Base-by-base conservation (phyloP, 2,888 invertebrate genomes). In the Lysandra bellargus region DNA sequence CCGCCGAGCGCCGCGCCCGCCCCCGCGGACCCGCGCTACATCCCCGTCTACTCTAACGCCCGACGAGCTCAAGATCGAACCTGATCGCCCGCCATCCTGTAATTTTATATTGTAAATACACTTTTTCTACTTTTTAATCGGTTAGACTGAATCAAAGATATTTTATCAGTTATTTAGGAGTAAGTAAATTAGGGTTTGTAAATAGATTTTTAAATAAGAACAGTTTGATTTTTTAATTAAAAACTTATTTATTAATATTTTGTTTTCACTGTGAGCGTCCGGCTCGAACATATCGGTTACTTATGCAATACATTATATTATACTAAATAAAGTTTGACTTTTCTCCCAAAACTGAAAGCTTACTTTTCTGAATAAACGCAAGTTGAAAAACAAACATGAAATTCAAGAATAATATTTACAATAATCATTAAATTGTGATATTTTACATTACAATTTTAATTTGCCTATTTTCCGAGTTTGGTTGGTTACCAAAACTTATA, bases 231-330 rank as follows among this genome's bases (percentile, higher is more conserved):
- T 91, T 89, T 87, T 87, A 91, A 44, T 75, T 89, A 91, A 93
- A 91, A 88, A 86, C 87, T 89, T 93, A 94, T 94, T 94, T 94
- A 94, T 94, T 94, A 88, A 84, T 84, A 84, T 86, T 85, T 83
- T 74, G 33, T 80, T 80, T 81, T 80, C 72, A 81, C 53, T 76
- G 53, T 57, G 30, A 53, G 53, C 76, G 17, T 2, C 30, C 57
- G 3, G 69, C 37, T 69, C 69, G 33, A 53, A 57, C 33, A 30
- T 75, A 75, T 30, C 4, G 57, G 53, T 33, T 17, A 44, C 44
- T 76, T 30, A 33, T 57, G 17, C 17, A 53, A 53, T 57, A 23
- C 7, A 53, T 23, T 53, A 14, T 14, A 44, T 44, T 44, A 40
- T 40, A 57, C 76, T 14, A 57, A 76, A 76, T 75, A 49, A 75